Conservation (phyloP, 2,113 vertebrate species). For the Chaetura pelagica region DNA sequence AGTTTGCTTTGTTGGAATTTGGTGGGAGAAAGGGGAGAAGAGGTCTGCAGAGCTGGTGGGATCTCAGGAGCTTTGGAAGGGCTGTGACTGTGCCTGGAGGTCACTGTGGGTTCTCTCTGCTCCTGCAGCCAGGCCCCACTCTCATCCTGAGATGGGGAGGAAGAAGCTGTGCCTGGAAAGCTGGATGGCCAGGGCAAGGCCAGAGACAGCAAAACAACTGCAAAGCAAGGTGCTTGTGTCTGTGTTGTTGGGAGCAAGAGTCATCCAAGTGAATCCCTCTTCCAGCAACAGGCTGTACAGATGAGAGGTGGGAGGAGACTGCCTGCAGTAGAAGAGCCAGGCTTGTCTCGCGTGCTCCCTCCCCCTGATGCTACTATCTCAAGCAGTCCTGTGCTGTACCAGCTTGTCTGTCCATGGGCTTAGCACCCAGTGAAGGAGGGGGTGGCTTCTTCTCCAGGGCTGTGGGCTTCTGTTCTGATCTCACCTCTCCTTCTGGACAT, state of each 20-base stretch:
- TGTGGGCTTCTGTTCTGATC: neutral
- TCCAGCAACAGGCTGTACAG: neutral
- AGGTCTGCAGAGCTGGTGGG: fast-evolving
- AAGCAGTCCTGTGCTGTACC: too few species aligned
- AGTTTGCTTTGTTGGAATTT: neutral
- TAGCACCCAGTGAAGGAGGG: neutral
- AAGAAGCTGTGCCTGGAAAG: neutral
- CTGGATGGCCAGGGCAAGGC: too few species aligned
- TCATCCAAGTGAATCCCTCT: neutral
- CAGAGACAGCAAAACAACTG: neutral
- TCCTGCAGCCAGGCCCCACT: neutral
- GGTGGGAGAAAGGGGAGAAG: neutral
- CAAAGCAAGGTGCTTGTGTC: neutral
- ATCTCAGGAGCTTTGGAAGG: neutral
- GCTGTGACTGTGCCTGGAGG: neutral
- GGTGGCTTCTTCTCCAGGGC: fast-evolving
- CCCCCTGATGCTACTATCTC: fast-evolving
- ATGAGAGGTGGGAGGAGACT: too few species aligned
- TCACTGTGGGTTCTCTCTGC: fast-evolving
- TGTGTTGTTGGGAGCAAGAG: neutral
- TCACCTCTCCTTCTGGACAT: neutral
- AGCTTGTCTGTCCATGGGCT: neutral
- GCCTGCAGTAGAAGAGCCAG: neutral
- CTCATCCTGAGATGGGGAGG: neutral
- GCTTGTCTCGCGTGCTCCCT: neutral